Conservation (phyloP, 2,113 vertebrate genomes). For the Coreoperca whiteheadi region DNA sequence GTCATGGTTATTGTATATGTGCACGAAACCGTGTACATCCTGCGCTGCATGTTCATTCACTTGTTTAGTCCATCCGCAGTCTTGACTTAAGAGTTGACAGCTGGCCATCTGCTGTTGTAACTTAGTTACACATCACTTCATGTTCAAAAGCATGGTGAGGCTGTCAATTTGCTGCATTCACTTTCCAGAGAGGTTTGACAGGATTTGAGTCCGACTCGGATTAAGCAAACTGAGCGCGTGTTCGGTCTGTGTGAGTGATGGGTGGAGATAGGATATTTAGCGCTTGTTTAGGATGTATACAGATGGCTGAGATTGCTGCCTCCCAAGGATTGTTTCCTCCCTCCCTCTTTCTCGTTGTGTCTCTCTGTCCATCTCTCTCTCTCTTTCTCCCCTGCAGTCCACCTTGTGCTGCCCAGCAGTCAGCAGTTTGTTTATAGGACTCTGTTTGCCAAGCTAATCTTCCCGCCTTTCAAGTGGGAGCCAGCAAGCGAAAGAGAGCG, state of each 20-base stretch:
- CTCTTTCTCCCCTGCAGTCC: conserved; percentile 72
- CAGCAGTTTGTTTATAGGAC: conserved; percentile 83
- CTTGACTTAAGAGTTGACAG: conserved; percentile 22
- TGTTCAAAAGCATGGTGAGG: background rate
- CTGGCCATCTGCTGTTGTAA: background rate
- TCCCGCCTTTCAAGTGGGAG: conserved; percentile 82
- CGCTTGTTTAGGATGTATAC: conserved; percentile 65
- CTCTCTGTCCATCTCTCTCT: conserved; percentile 27
- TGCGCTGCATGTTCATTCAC: background rate
- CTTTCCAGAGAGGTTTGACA: conserved; percentile 24
- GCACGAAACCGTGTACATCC: background rate
- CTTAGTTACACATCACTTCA: background rate
- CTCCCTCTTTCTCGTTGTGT: background rate
- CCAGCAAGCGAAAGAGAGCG: conserved; percentile 59
- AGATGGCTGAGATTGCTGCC: conserved; percentile 60
- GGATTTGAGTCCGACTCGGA: conserved; percentile 26
- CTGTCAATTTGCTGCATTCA: conserved; percentile 20
- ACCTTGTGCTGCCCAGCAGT: conserved; percentile 71
- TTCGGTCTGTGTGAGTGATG: conserved; percentile 36
- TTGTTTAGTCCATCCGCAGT: background rate
- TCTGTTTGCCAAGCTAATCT: conserved; percentile 85
- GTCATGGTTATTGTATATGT: conserved; percentile 17
- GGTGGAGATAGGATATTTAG: conserved; percentile 51
- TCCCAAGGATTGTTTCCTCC: conserved; percentile 7
- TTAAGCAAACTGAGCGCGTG: conserved; percentile 14